Evolutionary conservation across 2,888 invertebrate species (phyloP).

Genomic region (Helleia helle): DNA sequence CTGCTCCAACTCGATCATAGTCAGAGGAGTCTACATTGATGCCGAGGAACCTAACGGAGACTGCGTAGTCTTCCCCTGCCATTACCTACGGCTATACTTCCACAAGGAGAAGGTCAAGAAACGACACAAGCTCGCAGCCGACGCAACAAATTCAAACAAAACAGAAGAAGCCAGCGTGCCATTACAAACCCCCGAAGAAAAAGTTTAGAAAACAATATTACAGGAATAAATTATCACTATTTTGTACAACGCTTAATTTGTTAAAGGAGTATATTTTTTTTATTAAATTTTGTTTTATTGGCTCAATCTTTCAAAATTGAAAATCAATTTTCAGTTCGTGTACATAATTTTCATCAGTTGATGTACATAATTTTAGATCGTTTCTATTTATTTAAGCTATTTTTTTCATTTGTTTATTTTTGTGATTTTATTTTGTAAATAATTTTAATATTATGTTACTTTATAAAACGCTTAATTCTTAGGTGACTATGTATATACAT

Average conservation of each 20-base stretch:
- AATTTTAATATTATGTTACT: background rate
- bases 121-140: constrained; percentile 51
- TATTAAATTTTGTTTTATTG: background rate
- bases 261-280: constrained; percentile 1
- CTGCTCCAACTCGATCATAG: constrained; percentile 89
- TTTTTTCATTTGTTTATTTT: too few species aligned
- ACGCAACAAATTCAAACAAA: constrained; percentile 38
- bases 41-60: constrained; percentile 88
- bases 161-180: constrained; percentile 52
- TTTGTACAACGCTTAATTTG: background rate
- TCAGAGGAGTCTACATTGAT: constrained; percentile 91
- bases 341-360: background rate
- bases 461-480: too few species aligned
- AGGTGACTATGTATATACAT: too few species aligned
- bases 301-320: constrained; percentile 3
- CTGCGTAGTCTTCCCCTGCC: constrained; percentile 88
- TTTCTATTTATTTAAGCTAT: background rate
- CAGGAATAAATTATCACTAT: background rate
- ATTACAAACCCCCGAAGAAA: constrained; percentile 54
- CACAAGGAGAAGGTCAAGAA: constrained; percentile 79
- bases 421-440: constrained; percentile 10
- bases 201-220: constrained; percentile 34
- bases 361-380: constrained; percentile 4
- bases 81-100: constrained; percentile 86
- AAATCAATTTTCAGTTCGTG: background rate